Percentiles rank a stretch among this genome's conserved stretches.
Conservation (phyloP, 2,113 vertebrate genomes). For the Cariama cristata region DNA sequence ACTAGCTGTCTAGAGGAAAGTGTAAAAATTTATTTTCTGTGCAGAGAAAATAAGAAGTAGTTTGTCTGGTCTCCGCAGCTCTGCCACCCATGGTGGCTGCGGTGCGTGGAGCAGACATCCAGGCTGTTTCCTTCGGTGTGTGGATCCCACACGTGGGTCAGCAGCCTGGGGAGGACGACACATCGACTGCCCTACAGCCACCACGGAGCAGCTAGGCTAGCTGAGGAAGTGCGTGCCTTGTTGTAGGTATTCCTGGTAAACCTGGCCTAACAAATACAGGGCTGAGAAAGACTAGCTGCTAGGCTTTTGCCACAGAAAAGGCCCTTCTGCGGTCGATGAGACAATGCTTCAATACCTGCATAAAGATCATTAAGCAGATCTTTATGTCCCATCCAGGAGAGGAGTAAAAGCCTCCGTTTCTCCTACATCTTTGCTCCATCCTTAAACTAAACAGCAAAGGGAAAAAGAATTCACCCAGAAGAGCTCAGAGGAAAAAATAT, state of each 20-base stretch:
- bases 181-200: neutral
- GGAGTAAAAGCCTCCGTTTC: neutral
- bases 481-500: neutral
- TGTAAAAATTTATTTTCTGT: neutral
- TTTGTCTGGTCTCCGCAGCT: neutral
- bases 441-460: neutral
- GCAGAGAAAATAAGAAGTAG: neutral
- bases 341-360: neutral
- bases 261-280: neutral
- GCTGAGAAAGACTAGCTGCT: neutral
- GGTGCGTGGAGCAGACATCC: rapidly evolving
- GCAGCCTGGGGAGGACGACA: too few species aligned
- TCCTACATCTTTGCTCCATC: neutral
- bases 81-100: neutral
- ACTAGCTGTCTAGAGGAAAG: neutral
- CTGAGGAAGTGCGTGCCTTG: neutral
- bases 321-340: rapidly evolving
- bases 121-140: rapidly evolving
- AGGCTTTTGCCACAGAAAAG: neutral
- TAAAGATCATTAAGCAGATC: neutral
- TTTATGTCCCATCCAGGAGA: neutral
- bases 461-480: neutral
- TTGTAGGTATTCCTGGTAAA: neutral
- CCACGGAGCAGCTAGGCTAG: neutral
- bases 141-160: rapidly evolving